Evolutionary conservation across 1,140 invertebrate genomes (phyloP), one percentile per base, ranked within the genome.

Genomic region (Drosophila simulans): DNA sequence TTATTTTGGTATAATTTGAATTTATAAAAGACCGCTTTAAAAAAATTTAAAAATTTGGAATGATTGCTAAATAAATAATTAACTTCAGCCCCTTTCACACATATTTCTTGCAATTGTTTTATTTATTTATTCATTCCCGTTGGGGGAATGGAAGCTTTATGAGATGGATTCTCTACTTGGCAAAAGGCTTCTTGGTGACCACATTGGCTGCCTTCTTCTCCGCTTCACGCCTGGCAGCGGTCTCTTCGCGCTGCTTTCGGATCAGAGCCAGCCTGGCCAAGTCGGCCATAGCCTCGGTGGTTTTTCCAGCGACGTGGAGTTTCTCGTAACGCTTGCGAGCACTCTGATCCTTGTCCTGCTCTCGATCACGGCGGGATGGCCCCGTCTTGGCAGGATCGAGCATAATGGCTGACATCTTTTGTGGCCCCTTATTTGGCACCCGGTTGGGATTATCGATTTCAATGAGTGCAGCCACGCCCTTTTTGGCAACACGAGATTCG

Each of bases 371-470:
- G 62, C 95, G 93, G 53, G 96, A 96, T 52, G 98, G 93, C 91
- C 97, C 96, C 27, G 97, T 95, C 92, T 97, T 96, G 15, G 54
- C 5, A 3, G 81, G 77, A 15, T 85, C 77, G 15, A 85, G 60
- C 43, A 82, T 83, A 15, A 91, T 56, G 52, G 75, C 65, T 35
- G 83, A 72, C 0, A 81, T 94, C 93, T 99, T 99, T 91, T 98
- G 98, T 51, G 94, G 93, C 17, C 77, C 62, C 93, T 98, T 98
- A 92, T 97, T 97, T 66, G 96, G 95, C 89, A 96, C 94, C 92
- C 98, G 95, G 92, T 99, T 99, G 45, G 98, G 98, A 95, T 99
- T 99, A 93, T 98, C 97, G 80, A 99, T 96, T 94, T 98, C 95
- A 92, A 99, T 97, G 81, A 98, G 94, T 89, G 95, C 96, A 72